A percentile compares a stretch with the other conserved stretches of the same genome.
These are phyloP conservation scores for Choristoneura fumiferana DNA, from an alignment of 1,140 invertebrate species.

Conservation along the genomic window DNA sequence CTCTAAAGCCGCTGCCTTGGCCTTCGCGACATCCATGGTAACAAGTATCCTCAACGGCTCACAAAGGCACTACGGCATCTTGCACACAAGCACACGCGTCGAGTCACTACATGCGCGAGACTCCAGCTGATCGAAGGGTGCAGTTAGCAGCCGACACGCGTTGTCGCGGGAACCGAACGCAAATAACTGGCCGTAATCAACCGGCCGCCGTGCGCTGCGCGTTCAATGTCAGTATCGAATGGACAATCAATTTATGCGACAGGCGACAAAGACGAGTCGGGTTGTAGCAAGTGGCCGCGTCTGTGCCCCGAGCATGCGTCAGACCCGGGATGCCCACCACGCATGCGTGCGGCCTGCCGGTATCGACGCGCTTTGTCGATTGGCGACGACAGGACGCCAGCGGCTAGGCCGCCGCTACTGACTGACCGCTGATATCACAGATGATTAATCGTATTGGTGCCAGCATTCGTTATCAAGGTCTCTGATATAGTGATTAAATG, in stretches of 20 bases:
- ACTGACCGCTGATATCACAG: constrained; percentile 2
- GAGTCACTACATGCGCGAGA: constrained; percentile 14
- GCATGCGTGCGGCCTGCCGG: constrained; percentile 38
- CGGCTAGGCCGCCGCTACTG: constrained; percentile 31
- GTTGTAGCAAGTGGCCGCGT: constrained; percentile 49
- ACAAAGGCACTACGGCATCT: constrained; percentile 45
- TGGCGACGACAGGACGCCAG: constrained; percentile 57
- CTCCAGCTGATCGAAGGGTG: constrained; percentile 41
- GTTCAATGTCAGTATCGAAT: constrained; percentile 74
- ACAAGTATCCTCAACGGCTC: constrained; percentile 10
- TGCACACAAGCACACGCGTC: constrained; percentile 38
- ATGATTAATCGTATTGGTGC: constrained; percentile 12
- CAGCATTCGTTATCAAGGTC: constrained; percentile 10
- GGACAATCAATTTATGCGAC: constrained; percentile 73
- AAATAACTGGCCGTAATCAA: constrained; percentile 59
- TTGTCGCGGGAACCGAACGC: constrained; percentile 48
- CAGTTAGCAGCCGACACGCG: constrained; percentile 35
- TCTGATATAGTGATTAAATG: background rate
- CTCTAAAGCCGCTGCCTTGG: constrained; percentile 47
- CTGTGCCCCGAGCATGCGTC: constrained; percentile 46
- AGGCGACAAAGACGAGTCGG: constrained; percentile 56
- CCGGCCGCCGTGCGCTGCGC: constrained; percentile 51
- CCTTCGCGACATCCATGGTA: constrained; percentile 63
- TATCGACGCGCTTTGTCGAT: constrained; percentile 24
- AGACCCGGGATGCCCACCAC: constrained; percentile 17